Base-by-base conservation (phyloP, 2,113 vertebrate genomes). In the Heterocephalus glaber region DNA sequence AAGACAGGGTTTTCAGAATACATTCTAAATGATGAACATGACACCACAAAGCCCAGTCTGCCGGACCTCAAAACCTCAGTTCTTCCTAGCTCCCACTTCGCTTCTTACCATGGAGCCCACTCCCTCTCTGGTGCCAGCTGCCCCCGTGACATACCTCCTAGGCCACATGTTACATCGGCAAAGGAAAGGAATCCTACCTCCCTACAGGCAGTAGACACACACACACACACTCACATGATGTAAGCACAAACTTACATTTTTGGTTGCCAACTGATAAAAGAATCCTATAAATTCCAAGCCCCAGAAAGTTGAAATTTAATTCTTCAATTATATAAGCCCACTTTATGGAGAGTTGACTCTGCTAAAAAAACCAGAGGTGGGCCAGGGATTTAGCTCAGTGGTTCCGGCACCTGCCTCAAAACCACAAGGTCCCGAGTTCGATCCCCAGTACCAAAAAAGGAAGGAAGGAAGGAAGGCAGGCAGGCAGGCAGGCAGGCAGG, bases 301-400 rank as follows among this genome's bases (percentile, higher is more conserved):
- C 49, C 30, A 41, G 44, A 89, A 95, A 68, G 56, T 24, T 88
- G 24, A 90, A 76, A 91, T 12, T 81, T 30, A 89, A 86, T 86
- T 81, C 24, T 86, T 63, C 83, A 19, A 7, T 60, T 49, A 83
- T 24, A 63, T 28, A 83, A 68, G 47, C 14, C 47, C 26, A 76
- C 33, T n/a, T 93, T n/a, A 49, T 17, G 74, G 47, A 58, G 4
- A 54, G n/a, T 19, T 0, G 7, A 82, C 65, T 82, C 49, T 70
- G 58, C 6, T 70, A 16, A 68, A 56, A 92, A 93, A 86, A 17
- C 63, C 65, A 8, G 24, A 14, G 16, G n/a, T n/a, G n/a, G n/a
- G n/a, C n/a, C n/a, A n/a, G n/a, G n/a, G n/a, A n/a, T n/a, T n/a
- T n/a, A n/a, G n/a, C n/a, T n/a, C n/a, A n/a, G n/a, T n/a, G n/a